Base-by-base conservation (phyloP, 2,797 vertebrate species). In the Acanthopagrus latus region DNA sequence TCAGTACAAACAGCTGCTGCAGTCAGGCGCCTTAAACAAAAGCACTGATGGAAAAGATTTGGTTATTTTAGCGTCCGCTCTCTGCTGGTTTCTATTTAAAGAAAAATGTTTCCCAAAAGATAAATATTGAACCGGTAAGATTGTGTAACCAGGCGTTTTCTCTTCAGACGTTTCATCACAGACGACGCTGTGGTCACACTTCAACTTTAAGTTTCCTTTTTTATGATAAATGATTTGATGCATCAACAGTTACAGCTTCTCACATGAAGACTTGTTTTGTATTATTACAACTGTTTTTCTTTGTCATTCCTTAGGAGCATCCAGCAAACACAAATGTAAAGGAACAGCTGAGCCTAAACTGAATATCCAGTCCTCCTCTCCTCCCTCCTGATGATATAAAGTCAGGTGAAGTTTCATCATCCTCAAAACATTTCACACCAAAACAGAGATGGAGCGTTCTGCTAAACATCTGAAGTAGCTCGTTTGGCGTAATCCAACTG, bases 1-100 rank as follows among this genome's bases (percentile, higher is more conserved):
- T 66, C 21, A 0, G 48, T 51, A 33, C 33, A 56, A 25, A 29
- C 2, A 38, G 41, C 47, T 9, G 7, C 72, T 23, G 38, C 56
- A 43, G 64, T 82, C 52, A 3, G 57, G 21, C 60, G 23, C 59
- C 43, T 69, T 68, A 56, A 25, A 64, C 57, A 58, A 56, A 67
- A 23, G 27, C 64, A 48, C 33, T 16, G 10, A 64, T 11, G 46
- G 6, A 18, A 55, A 62, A n/a, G 10, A 57, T 56, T 52, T 27
- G 43, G n/a, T 50, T 20, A 1, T 50, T 59, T 71, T 23, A 16
- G 4, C 11, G 6, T 74, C 57, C 46, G 52, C 55, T 76, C 51
- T 59, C 59, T 7, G 4, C 3, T 43, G 52, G 16, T n/a, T 59
- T 67, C 10, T 65, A 41, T 72, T 65, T 43, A 59, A 43, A 66